Base-by-base conservation (phyloP, 2,113 vertebrate species). In the Climacteris rufus region DNA sequence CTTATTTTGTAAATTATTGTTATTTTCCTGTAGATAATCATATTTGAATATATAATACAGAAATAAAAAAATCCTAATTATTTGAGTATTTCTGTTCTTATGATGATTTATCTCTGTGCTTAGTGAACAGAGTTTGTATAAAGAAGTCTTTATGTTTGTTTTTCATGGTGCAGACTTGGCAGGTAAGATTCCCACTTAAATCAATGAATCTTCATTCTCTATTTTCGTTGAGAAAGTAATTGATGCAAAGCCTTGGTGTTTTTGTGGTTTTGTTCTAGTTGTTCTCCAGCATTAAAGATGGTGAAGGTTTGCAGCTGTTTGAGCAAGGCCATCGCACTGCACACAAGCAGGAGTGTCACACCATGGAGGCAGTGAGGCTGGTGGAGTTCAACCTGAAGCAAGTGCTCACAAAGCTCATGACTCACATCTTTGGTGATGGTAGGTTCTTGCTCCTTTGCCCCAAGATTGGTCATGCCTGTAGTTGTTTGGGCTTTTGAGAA, bases 361-460 rank as follows among this genome's bases (percentile, higher is more conserved):
- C 98, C 10, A 97, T 99, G 98, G 99, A 99, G 97, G 99, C 99
- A 1, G 96, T 98, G 49, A 99, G 99, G 94, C 98, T 99, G 37
- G 65, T 99, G 81, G 99, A 99, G 95, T 98, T 99, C 70, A 97
- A 98, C 95, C 98, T 99, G 74, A 99, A 99, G 76, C 97, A 95
- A 49, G 98, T 98, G 5, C 98, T 99, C 47, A 98, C 97, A 0
- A 96, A 95, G 49, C 99, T 99, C 33, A 60, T 99, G 95, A 89
- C 89, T 23, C 97, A 99, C 90, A 98, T 99, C 87, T 99, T 99
- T 56, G 99, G 99, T 81, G 97, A 98, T 25, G 99, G 99, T 99
- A 98, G 50, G 98, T 96, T 69, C 49, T 49, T 72, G 31, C 23
- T 30, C 12, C 27, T 65, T 60, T 83, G 42, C 53, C 25, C 57